phyloP scores from a whole-genome alignment of 1,140 invertebrate species.

The Papilio dardanus region DNA sequence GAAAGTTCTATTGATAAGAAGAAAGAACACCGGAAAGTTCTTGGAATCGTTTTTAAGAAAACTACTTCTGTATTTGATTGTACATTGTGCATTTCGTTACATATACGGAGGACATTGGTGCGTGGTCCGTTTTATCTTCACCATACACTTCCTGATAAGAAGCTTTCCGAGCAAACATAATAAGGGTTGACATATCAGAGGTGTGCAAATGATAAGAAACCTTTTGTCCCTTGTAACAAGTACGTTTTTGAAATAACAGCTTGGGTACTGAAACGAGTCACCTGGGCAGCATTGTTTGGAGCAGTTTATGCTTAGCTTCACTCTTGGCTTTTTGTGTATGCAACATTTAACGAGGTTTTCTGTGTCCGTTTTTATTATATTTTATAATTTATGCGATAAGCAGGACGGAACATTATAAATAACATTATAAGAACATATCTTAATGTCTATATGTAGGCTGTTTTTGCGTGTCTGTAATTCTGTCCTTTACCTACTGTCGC shows the following conservation, averaged over 20 bases:
- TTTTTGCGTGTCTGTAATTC: no score
- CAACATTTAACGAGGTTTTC: slow-evolving; percentile 54
- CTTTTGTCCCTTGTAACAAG: slow-evolving; percentile 54
- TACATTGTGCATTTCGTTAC: slow-evolving; percentile 59
- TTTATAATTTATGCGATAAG: neutral
- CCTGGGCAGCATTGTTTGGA: slow-evolving; percentile 52
- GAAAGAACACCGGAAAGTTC: neutral
- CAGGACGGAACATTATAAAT: neutral
- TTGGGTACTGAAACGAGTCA: slow-evolving; percentile 48
- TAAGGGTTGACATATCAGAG: slow-evolving; percentile 59
- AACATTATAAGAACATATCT: neutral
- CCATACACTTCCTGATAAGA: slow-evolving; percentile 74
- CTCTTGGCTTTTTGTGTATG: slow-evolving; percentile 60
- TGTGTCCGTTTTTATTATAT: neutral
- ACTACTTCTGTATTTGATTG: slow-evolving; percentile 41
- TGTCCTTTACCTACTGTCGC: no score
- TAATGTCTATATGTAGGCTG: no score
- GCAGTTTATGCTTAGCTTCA: slow-evolving; percentile 62
- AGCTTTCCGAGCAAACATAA: slow-evolving; percentile 74
- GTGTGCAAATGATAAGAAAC: slow-evolving; percentile 52
- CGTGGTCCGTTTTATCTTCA: slow-evolving; percentile 69
- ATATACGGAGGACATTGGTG: slow-evolving; percentile 58
- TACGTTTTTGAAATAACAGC: slow-evolving; percentile 52
- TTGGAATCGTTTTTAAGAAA: neutral
- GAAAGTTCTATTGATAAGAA: neutral